Base-by-base conservation (phyloP, 2,797 vertebrate genomes). In the Diceros bicornis region DNA sequence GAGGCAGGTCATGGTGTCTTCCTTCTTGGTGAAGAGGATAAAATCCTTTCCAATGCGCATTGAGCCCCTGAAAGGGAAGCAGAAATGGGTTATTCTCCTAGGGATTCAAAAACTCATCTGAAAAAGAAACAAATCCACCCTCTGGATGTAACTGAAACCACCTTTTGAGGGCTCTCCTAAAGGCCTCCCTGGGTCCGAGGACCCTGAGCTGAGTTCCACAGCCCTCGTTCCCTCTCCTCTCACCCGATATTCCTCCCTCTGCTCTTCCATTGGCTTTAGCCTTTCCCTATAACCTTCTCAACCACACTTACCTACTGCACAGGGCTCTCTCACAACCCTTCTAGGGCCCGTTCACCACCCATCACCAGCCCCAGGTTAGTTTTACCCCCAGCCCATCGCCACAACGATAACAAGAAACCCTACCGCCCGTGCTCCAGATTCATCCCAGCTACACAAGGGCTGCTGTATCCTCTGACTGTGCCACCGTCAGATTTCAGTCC, bases 41-140 rank as follows among this genome's bases (percentile, higher is more conserved):
- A 99, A 99, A 98, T 99, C 99, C 98, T 99, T 99, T 57, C 99
- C 99, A 44, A 99, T 99, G 91, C 99, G 99, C 99, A 99, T 99
- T 61, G 99, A 99, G 68, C 99, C 99, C 86, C 99, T 99, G 41
- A 96, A 87, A 97, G 72, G 96, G 86, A 98, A 88, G 78, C 17
- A 96, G 85, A 98, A 79, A 95, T 21, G 37, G 32, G 18, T 97
- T 82, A 92, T 57, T 97, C 27, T 97, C 37, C 77, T 32, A 96
- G 44, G 20, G n/a, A 92, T 25, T 91, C 62, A 87, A 81, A 95
- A 92, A 61, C 25, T 95, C 64, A 88, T 32, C 47, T 88, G 47
- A 64, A 74, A 90, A 96, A 92, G 59, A 1, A 93, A 57, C n/a
- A 68, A 27, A 20, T 8, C 13, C 83, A n/a, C 25, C 20, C 69